Evolutionary conservation across 37 sponge, comb jelly and placozoan genomes (phyloP), one percentile per base, ranked within the genome.

Genomic region (Eunapius fragilis): DNA sequence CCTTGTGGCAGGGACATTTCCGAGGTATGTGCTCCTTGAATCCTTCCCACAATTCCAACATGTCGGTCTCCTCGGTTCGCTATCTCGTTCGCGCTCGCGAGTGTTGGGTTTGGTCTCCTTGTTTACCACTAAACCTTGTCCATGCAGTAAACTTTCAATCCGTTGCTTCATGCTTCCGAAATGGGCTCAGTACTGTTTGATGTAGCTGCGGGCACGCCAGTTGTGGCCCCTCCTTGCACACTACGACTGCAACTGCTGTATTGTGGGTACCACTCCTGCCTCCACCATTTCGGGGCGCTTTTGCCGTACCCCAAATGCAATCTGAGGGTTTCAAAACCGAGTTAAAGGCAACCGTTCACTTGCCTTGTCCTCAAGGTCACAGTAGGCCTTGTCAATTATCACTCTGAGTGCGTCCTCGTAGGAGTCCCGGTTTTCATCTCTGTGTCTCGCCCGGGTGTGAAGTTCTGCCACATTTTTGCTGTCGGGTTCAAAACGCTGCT

Each of bases 401-500:
- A 25, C 28, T 31, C 25, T 36, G 22, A 83, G 84, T 12, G 72
- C 70, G 7, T 81, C 82, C 28, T 31, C 82, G 11, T 31, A 68
- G 3, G 32, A 69, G n/a, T 36, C 82, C 84, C 84, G 72, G 27
- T 27, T 36, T 31, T 83, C 84, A 22, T 25, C 73, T 37, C 74
- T 36, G 11, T 25, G 72, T 58, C 73, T 83, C 3, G 25, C 23
- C 4, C 75, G 25, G 48, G 48, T 83, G 17, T 72, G 75, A 27
- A 83, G 58, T 26, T 81, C 82, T 5, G 70, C 82, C 34, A 14
- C 25, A 68, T 81, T 81, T 23, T 58, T 81, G 4, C 28, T 68
- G 24, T n/a, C 70, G 25, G 84, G 84, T 30, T 83, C 84, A 37
- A 83, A 83, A 2, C 75, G 25, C 10, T 71, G 74, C 48, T 83